Evolutionary conservation across 1,140 invertebrate genomes (phyloP), one percentile per base, ranked within the genome.

Genomic region (Drosophila varians): DNA sequence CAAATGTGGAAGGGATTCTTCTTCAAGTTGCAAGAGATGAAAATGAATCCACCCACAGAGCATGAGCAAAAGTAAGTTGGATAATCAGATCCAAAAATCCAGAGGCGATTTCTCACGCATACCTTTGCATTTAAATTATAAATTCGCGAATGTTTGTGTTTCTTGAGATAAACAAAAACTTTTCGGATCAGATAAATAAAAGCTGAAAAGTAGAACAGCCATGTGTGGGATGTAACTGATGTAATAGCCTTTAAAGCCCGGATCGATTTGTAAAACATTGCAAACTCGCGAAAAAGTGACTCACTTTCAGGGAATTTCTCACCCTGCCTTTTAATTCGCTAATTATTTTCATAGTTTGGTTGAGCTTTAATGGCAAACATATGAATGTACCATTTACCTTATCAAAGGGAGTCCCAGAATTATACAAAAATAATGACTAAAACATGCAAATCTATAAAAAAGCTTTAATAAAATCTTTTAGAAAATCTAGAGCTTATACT

Each of bases 1-100:
- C 92, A 92, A 1, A 95, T 95, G 94, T 95, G 95, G 95, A 94
- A 93, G 91, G 92, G 91, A 51, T 94, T 94, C 77, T 95, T 94
- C 65, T 90, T 93, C 14, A 94, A 94, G 57, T 70, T 94, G 31
- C 92, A 94, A 58, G 92, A 93, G 58, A 86, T 92, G 18, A 93
- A 93, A 90, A 93, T 92, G 28, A 74, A 92, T 51, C 92, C 93
- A 26, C 92, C 93, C 58, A 92, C 92, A 64, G 92, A 93, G 19
- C 94, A 94, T 70, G 94, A 94, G 68, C 92, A 89, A 52, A 93
- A 92, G 94, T 95, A 92, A 92, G 91, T 90, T 49, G 2, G 14
- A 16, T n/a, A 31, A 12, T 46, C 28, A 16, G 11, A 61, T 36
- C 26, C 28, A 18, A n/a, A 14, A 47, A 42, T 47, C 21, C 28